Evolutionary conservation across 2,113 vertebrate genomes (phyloP).

Genomic region (Arvicanthis niloticus): DNA sequence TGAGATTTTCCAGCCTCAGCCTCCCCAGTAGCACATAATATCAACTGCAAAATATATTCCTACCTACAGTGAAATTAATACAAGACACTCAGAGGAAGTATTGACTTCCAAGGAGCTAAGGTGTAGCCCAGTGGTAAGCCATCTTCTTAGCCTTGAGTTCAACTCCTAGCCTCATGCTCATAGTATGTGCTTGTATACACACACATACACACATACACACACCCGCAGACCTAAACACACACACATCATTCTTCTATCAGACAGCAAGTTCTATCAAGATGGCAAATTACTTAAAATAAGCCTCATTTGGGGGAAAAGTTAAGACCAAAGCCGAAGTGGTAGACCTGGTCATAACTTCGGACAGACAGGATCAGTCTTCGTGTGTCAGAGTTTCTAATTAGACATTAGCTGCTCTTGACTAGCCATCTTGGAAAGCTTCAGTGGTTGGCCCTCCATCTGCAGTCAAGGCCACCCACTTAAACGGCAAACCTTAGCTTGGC

Average conservation of each 20-base stretch:
- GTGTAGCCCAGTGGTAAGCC: neutral
- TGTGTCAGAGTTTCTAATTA: neutral
- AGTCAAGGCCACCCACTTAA: neutral
- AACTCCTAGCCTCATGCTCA: neutral
- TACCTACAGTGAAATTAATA: neutral
- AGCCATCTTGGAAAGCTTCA: neutral
- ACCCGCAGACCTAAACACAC: neutral
- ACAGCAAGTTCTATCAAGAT: neutral
- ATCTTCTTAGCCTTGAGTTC: neutral
- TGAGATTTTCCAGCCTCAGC: neutral
- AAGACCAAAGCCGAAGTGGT: conserved; percentile 9
- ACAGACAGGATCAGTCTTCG: neutral
- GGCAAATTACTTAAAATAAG: neutral
- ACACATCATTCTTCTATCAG: neutral
- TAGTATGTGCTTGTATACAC: too few species aligned
- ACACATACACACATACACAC: neutral
- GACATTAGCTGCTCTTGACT: neutral
- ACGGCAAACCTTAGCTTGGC: neutral
- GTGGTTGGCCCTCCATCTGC: neutral
- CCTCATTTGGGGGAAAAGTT: neutral
- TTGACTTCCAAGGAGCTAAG: neutral
- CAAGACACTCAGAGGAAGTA: neutral
- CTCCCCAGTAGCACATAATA: neutral
- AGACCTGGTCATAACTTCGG: neutral
- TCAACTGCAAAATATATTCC: neutral